Conservation (phyloP, 2,888 invertebrate genomes). For the Melikaiella ostensackeni region DNA sequence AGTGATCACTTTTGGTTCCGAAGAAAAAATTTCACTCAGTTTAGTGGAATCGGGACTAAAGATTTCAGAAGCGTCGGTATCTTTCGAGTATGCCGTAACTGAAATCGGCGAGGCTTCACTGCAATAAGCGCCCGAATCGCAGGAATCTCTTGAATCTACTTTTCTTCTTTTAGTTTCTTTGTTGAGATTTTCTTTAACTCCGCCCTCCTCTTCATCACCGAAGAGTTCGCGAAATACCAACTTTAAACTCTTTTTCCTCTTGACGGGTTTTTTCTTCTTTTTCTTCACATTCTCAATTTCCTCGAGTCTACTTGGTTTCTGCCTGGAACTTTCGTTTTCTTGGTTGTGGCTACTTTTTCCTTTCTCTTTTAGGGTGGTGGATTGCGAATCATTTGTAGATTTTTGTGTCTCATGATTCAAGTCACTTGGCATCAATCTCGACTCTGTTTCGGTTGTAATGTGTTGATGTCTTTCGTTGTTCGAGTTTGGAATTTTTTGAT, state of each 20-base stretch:
- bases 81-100: not conserved
- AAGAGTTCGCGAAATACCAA: conserved; percentile 15
- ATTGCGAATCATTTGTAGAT: not conserved
- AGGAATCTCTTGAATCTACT: conserved; percentile 7
- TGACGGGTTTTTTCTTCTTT: not conserved
- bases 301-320: not conserved
- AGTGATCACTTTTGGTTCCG: not conserved
- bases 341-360: not conserved
- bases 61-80: not conserved
- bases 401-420: too few relatives aligned
- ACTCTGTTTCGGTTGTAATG: too few relatives aligned
- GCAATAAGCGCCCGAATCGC: not conserved
- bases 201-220: not conserved
- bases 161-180: conserved; percentile 39
- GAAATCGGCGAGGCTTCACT: not conserved
- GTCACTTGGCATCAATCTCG: too few relatives aligned
- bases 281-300: not conserved
- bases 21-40: not conserved
- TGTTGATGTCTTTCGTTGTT: too few relatives aligned
- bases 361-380: not conserved
- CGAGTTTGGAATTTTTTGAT: too few relatives aligned
- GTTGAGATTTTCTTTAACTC: too few relatives aligned
- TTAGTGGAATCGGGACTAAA: conserved; percentile 2
- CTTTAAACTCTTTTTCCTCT: not conserved
- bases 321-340: not conserved